Evolutionary conservation across 2,113 vertebrate genomes (phyloP).

Genomic region (Thunnus maccoyii): DNA sequence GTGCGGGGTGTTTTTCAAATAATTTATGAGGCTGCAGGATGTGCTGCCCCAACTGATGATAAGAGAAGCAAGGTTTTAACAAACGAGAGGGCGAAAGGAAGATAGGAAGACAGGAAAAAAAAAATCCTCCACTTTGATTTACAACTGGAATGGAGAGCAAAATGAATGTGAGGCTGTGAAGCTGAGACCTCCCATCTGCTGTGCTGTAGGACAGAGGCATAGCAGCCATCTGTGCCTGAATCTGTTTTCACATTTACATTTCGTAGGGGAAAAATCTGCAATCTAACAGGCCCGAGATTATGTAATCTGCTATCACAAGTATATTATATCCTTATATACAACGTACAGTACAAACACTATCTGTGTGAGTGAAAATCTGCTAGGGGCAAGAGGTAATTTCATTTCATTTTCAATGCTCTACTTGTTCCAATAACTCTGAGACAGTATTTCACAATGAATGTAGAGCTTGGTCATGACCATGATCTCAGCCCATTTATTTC

Average conservation of each 20-base stretch:
- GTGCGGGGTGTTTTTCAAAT: constrained; percentile 36
- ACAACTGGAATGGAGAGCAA: constrained; percentile 80
- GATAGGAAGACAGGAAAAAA: constrained; percentile 34
- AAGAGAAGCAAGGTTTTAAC: constrained; percentile 63
- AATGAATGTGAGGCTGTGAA: constrained; percentile 77
- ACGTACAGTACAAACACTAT: constrained; percentile 8
- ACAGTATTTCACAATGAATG: constrained; percentile 51
- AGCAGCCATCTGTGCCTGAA: constrained; percentile 81
- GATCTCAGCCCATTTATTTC: constrained; percentile 35
- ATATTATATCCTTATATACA: constrained; percentile 51
- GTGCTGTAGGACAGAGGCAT: constrained; percentile 70
- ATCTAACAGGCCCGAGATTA: constrained; percentile 58
- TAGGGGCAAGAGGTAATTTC: constrained; percentile 34
- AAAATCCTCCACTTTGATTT: constrained; percentile 76
- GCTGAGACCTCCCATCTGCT: constrained; percentile 85
- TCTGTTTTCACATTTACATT: constrained; percentile 75
- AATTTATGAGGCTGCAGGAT: constrained; percentile 54
- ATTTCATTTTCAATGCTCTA: constrained; percentile 58
- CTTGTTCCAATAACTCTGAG: constrained; percentile 39
- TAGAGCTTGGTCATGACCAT: constrained; percentile 24
- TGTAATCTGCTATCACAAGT: constrained; percentile 50
- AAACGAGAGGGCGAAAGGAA: constrained; percentile 53
- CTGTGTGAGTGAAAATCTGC: constrained; percentile 23
- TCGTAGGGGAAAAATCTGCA: constrained; percentile 52
- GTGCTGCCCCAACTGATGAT: constrained; percentile 48